Conservation (phyloP, 2,888 invertebrate species). For the Calameuta pallipes region DNA sequence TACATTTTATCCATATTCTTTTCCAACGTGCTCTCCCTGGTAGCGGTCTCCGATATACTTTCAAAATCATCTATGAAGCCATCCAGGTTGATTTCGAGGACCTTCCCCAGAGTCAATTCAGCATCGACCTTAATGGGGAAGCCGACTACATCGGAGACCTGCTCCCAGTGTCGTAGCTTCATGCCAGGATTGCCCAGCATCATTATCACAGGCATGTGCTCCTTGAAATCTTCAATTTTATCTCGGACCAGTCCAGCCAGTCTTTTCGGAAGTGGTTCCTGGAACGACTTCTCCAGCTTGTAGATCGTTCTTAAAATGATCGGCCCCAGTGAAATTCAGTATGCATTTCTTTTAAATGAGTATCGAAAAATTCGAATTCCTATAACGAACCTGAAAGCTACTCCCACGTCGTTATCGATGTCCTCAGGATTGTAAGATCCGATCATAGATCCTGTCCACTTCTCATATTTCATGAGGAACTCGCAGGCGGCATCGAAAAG, state of each 20-base stretch:
- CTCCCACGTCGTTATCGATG: slow-evolving; percentile 85
- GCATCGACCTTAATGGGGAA: slow-evolving; percentile 88
- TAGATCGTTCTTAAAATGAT: slow-evolving; percentile 79
- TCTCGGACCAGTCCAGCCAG: slow-evolving; percentile 77
- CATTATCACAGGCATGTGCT: slow-evolving; percentile 86
- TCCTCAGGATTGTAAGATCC: slow-evolving; percentile 88
- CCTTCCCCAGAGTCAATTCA: slow-evolving; percentile 83
- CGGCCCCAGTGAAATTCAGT: background rate
- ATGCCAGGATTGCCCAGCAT: slow-evolving; percentile 95
- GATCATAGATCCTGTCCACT: slow-evolving; percentile 85
- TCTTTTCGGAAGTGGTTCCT: slow-evolving; percentile 79
- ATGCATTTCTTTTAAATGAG: background rate
- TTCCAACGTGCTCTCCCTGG: slow-evolving; percentile 93
- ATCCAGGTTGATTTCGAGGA: slow-evolving; percentile 87
- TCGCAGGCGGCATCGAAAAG: slow-evolving; percentile 89
- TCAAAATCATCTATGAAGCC: slow-evolving; percentile 90
- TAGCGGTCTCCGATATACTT: slow-evolving; percentile 91
- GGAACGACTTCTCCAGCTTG: slow-evolving; percentile 89
- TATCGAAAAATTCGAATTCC: background rate
- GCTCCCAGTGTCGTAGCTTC: slow-evolving; percentile 92
- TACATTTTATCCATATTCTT: slow-evolving; percentile 90
- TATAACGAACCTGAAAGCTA: slow-evolving; percentile 55
- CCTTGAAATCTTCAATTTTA: slow-evolving; percentile 87
- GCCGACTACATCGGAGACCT: slow-evolving; percentile 91
- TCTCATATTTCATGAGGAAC: slow-evolving; percentile 83